phyloP scores from a whole-genome alignment of 2,797 vertebrate species.

The Thaleichthys pacificus region DNA sequence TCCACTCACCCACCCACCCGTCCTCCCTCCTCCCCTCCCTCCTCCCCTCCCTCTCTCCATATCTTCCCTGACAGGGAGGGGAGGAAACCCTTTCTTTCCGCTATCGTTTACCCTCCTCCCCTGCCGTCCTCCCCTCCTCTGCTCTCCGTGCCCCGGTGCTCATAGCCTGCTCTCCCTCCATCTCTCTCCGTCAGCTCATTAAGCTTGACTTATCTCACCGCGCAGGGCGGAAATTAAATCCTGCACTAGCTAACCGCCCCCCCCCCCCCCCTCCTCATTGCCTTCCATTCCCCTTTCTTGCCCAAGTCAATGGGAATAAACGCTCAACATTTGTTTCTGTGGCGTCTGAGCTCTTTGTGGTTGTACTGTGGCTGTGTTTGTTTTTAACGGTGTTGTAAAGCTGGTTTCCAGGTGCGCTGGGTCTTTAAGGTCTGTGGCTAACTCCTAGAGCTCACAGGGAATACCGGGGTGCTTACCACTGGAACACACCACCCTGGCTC shows the following conservation, averaged over 20 bases:
- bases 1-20: slow-evolving; percentile 24
- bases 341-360: too few species aligned
- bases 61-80: slow-evolving; percentile 23
- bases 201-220: slow-evolving; percentile 70
- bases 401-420: too few species aligned
- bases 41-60: not conserved
- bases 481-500: slow-evolving; percentile 26
- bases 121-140: slow-evolving; percentile 42
- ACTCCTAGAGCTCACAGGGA: too few species aligned
- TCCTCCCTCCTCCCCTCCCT: slow-evolving; percentile 22
- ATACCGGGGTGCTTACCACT: not conserved
- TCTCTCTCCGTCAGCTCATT: slow-evolving; percentile 72
- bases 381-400: too few species aligned
- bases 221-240: slow-evolving; percentile 73
- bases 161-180: slow-evolving; percentile 49
- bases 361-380: too few species aligned
- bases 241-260: slow-evolving; percentile 41
- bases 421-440: too few species aligned
- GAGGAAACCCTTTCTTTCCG: not conserved
- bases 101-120: slow-evolving; percentile 15
- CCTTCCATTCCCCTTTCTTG: not conserved
- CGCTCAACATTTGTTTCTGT: too few species aligned
- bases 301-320: not conserved
- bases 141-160: slow-evolving; percentile 34
- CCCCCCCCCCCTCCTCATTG: slow-evolving; percentile 10